A percentile compares a stretch with the other conserved stretches of the same genome.
Conservation (phyloP, 2,888 invertebrate genomes). For the Ectobius pallidus region DNA sequence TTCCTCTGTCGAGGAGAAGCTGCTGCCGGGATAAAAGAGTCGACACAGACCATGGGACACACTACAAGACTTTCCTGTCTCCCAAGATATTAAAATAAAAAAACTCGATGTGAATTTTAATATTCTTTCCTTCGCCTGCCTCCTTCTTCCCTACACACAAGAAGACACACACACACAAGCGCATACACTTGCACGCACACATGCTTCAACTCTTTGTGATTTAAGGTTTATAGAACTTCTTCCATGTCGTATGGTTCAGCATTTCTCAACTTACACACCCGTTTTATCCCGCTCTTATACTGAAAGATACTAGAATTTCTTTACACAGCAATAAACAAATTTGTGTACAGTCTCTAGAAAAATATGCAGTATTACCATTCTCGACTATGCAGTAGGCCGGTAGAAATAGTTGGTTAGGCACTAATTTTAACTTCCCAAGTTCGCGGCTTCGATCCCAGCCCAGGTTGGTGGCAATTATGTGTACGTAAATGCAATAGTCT, state of each 20-base stretch:
- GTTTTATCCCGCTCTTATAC: neutral
- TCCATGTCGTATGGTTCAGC: neutral
- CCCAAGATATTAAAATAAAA: slow-evolving; percentile 32
- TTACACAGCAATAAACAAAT: too few species aligned
- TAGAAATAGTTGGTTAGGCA: too few species aligned
- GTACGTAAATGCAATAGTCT: too few species aligned
- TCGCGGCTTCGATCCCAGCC: too few species aligned
- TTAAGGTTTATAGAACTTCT: slow-evolving; percentile 12
- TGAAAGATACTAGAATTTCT: too few species aligned
- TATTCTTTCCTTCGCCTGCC: slow-evolving; percentile 33
- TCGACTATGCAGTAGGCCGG: too few species aligned
- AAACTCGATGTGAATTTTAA: slow-evolving; percentile 39
- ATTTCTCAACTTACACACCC: neutral
- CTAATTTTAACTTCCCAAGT: too few species aligned
- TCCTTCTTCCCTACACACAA: neutral
- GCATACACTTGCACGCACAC: neutral
- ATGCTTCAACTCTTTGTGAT: slow-evolving; percentile 22
- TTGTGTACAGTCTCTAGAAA: neutral
- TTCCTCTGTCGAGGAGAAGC: too few species aligned
- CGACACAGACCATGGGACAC: neutral
- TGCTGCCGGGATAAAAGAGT: neutral
- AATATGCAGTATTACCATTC: too few species aligned
- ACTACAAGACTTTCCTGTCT: neutral
- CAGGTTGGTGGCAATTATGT: too few species aligned
- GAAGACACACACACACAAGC: neutral